Conservation (phyloP, 2,888 invertebrate genomes). For the Ichneumoninae sp. region DNA sequence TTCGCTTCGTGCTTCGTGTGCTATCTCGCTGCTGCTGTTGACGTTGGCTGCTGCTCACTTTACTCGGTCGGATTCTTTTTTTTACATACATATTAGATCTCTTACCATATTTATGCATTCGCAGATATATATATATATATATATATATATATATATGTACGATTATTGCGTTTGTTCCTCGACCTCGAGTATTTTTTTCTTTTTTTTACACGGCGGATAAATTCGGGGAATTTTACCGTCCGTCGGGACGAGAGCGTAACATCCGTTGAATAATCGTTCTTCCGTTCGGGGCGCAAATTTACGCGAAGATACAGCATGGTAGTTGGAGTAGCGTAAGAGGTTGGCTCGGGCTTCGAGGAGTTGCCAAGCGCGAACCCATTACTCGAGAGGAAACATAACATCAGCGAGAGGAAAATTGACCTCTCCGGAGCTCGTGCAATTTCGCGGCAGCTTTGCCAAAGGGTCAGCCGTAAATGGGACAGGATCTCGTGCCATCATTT, state of each 20-base stretch:
- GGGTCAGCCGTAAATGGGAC: constrained; percentile 44
- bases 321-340: not conserved
- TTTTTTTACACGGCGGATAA: not conserved
- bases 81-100: not conserved
- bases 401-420: constrained; percentile 25
- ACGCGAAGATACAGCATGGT: constrained; percentile 14
- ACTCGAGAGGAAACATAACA: constrained; percentile 35
- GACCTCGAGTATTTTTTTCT: not conserved
- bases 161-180: not conserved
- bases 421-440: constrained; percentile 36
- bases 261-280: not conserved
- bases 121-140: not conserved
- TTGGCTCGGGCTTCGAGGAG: constrained; percentile 8
- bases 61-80: not conserved
- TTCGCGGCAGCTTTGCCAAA: constrained; percentile 49
- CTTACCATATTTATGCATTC: constrained; percentile 18
- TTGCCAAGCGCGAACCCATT: constrained; percentile 25
- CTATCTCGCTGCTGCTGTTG: constrained; percentile 59
- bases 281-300: not conserved
- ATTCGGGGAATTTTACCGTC: not conserved
- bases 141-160: not conserved
- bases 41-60: constrained; percentile 40
- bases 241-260: not conserved
- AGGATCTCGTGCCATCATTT: constrained; percentile 38
- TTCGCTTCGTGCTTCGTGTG: constrained; percentile 59